phyloP scores from a whole-genome alignment of 2,888 invertebrate genomes.

The Cataglyphis rosenhaueri region DNA sequence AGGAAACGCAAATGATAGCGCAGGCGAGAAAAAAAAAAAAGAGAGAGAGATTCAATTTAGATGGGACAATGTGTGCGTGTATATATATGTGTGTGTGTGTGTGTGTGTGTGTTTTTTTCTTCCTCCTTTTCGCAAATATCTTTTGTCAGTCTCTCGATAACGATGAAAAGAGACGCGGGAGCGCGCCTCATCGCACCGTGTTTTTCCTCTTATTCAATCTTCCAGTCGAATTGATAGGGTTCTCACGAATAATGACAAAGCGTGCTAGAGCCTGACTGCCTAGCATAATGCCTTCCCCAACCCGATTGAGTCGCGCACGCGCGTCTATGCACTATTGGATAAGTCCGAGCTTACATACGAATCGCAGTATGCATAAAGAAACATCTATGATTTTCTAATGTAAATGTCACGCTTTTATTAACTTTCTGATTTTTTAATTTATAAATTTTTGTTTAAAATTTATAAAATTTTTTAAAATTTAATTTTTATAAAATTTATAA shows the following conservation, averaged over 20 bases:
- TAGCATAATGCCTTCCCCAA: conserved; percentile 39
- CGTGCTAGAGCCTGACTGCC: conserved; percentile 33
- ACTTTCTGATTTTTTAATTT: not conserved
- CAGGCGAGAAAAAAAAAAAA: conserved; percentile 31
- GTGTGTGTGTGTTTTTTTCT: conserved; percentile 56
- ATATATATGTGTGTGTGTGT: not conserved
- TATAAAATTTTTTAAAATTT: too few species aligned
- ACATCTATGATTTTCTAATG: conserved; percentile 12
- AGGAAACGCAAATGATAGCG: conserved; percentile 16
- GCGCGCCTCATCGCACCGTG: conserved; percentile 47
- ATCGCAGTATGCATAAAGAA: not conserved
- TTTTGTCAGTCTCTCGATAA: conserved; percentile 59
- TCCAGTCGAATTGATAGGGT: conserved; percentile 56
- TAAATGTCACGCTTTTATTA: not conserved
- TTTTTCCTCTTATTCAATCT: conserved; percentile 56
- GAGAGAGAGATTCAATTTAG: conserved; percentile 69
- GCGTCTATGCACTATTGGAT: not conserved
- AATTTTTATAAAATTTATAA: too few species aligned
- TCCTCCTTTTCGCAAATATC: conserved; percentile 59
- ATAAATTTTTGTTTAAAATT: too few species aligned
- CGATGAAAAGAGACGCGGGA: conserved; percentile 56
- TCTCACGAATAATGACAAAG: conserved; percentile 58
- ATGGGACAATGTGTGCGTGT: conserved; percentile 29
- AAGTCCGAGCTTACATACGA: not conserved
- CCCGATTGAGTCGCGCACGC: conserved; percentile 28